Percentiles rank a stretch among this genome's conserved stretches.
phyloP scores from a whole-genome alignment of 2,113 vertebrate genomes.

The Lampris incognitus region DNA sequence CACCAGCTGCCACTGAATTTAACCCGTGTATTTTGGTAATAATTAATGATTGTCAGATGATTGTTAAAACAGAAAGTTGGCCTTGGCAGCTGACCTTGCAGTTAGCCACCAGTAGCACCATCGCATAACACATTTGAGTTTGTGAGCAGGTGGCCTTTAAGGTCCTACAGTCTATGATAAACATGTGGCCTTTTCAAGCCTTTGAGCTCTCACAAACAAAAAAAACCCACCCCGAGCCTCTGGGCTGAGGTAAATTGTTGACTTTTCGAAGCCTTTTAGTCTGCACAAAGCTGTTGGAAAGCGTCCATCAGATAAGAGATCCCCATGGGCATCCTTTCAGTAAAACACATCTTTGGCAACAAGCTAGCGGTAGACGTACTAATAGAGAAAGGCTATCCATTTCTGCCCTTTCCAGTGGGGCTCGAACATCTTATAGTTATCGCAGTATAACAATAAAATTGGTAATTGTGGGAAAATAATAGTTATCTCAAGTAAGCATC shows the following conservation, averaged over 20 bases:
- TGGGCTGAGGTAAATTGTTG: conserved; percentile 80
- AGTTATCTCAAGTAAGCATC: conserved; percentile 10
- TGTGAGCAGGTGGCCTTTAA: conserved; percentile 81
- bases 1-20: too few relatives aligned
- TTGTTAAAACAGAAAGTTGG: neutral
- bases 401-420: conserved; percentile 45
- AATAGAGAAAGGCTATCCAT: conserved; percentile 64
- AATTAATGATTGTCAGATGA: too few relatives aligned
- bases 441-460: conserved; percentile 21
- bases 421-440: conserved; percentile 36
- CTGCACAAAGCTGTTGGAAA: conserved; percentile 83
- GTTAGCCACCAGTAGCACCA: conserved; percentile 72
- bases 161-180: conserved; percentile 80
- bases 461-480: neutral
- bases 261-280: conserved; percentile 82
- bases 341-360: conserved; percentile 76
- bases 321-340: conserved; percentile 76
- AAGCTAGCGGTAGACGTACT: conserved; percentile 75
- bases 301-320: conserved; percentile 81
- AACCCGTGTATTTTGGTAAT: too few relatives aligned
- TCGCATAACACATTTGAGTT: conserved; percentile 76
- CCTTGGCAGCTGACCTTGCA: conserved; percentile 57
- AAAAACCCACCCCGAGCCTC: conserved; percentile 78
- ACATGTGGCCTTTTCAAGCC: conserved; percentile 81
- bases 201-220: conserved; percentile 81